phyloP scores from a whole-genome alignment of 2,113 vertebrate species.

The Calyptomena viridis region DNA sequence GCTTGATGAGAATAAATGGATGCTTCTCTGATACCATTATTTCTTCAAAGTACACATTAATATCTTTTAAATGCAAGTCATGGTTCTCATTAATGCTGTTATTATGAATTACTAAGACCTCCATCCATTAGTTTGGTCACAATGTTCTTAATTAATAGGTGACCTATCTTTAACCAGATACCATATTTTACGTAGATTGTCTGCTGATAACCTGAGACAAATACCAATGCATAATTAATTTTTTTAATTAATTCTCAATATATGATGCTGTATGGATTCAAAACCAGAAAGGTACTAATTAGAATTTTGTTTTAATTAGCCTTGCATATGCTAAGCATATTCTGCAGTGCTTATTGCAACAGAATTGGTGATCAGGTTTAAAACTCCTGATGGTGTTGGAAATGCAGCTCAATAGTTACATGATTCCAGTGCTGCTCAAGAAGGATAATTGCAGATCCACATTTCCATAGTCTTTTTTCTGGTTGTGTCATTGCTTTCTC shows the following conservation, averaged over 20 bases:
- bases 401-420: background rate
- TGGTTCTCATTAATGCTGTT: conserved; percentile 46
- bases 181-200: conserved; percentile 63
- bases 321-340: conserved; percentile 48
- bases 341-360: background rate
- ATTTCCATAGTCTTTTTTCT: background rate
- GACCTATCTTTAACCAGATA: conserved; percentile 53
- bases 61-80: conserved; percentile 38
- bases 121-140: conserved; percentile 37
- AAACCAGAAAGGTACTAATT: conserved; percentile 68
- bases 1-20: background rate
- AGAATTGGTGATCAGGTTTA: conserved; percentile 2
- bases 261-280: conserved; percentile 49
- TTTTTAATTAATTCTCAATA: conserved; percentile 67
- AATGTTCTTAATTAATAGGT: conserved; percentile 63
- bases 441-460: background rate
- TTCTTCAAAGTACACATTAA: conserved; percentile 10
- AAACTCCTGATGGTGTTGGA: background rate
- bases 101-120: conserved; percentile 48
- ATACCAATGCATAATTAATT: conserved; percentile 65
- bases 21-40: background rate
- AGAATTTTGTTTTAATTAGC: conserved; percentile 68
- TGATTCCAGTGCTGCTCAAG: background rate
- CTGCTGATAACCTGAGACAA: conserved; percentile 60
- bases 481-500: background rate